Conservation (phyloP, 2,797 vertebrate species). For the Tolypeutes matacus region DNA sequence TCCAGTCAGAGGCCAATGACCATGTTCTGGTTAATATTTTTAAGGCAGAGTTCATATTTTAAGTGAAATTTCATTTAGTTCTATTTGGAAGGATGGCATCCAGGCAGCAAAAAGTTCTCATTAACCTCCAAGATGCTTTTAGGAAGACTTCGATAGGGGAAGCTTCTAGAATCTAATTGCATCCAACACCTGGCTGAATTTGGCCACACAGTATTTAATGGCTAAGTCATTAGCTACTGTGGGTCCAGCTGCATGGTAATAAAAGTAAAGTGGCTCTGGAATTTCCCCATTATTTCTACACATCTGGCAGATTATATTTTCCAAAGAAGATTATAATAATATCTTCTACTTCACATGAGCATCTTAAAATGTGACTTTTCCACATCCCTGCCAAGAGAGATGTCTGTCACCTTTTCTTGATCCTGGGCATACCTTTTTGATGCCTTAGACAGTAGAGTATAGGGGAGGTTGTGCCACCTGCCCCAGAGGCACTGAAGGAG, state of each 20-base stretch:
- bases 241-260: constrained; percentile 82
- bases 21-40: constrained; percentile 83
- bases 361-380: background rate
- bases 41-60: constrained; percentile 81
- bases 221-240: constrained; percentile 76
- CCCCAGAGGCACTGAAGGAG: background rate
- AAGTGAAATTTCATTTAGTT: constrained; percentile 86
- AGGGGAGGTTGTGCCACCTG: background rate
- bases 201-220: constrained; percentile 75
- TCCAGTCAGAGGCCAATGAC: constrained; percentile 52
- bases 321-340: background rate
- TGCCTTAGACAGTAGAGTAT: background rate
- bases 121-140: constrained; percentile 83
- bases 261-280: constrained; percentile 82
- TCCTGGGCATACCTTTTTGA: background rate
- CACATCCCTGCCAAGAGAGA: background rate
- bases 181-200: constrained; percentile 63
- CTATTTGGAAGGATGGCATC: constrained; percentile 79
- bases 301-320: constrained; percentile 16
- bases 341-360: background rate
- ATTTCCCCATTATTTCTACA: constrained; percentile 70
- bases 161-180: constrained; percentile 83
- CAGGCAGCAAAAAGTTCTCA: constrained; percentile 78
- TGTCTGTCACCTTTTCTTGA: background rate
- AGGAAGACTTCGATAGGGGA: constrained; percentile 76